These are phyloP conservation scores for Anoura caudifer DNA, from an alignment of 2,113 vertebrate species.

Conservation along the genomic window DNA sequence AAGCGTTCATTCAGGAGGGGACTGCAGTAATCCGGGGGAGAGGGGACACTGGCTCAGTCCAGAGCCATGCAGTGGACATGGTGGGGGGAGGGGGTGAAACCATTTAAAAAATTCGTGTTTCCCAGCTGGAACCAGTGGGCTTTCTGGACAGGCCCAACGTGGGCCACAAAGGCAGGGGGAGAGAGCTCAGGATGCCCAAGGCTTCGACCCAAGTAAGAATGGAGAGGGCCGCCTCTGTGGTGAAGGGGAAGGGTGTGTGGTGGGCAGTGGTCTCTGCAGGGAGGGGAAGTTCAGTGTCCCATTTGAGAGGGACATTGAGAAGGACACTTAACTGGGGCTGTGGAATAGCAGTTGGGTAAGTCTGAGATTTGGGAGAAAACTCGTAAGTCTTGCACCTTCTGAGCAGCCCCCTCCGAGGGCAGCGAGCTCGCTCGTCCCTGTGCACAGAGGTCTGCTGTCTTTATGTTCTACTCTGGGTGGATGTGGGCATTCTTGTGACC, in stretches of 20 bases:
- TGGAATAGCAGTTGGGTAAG: background rate
- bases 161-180: background rate
- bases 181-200: background rate
- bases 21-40: too few species aligned
- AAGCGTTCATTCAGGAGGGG: too few species aligned
- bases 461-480: background rate
- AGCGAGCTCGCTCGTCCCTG: accelerated
- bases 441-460: background rate
- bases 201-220: background rate
- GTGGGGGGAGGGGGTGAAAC: too few species aligned
- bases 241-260: background rate
- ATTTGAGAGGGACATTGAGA: background rate
- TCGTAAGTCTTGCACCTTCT: background rate
- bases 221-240: background rate
- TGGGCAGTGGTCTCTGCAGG: background rate
- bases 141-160: background rate
- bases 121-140: too few species aligned
- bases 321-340: background rate
- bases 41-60: too few species aligned
- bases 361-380: background rate
- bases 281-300: background rate
- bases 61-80: too few species aligned
- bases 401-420: background rate
- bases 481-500: background rate
- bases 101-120: too few species aligned